A percentile compares a stretch with the other conserved stretches of the same genome.
Evolutionary conservation across 2,113 vertebrate species (phyloP).

Genomic region (Alethe castanea): DNA sequence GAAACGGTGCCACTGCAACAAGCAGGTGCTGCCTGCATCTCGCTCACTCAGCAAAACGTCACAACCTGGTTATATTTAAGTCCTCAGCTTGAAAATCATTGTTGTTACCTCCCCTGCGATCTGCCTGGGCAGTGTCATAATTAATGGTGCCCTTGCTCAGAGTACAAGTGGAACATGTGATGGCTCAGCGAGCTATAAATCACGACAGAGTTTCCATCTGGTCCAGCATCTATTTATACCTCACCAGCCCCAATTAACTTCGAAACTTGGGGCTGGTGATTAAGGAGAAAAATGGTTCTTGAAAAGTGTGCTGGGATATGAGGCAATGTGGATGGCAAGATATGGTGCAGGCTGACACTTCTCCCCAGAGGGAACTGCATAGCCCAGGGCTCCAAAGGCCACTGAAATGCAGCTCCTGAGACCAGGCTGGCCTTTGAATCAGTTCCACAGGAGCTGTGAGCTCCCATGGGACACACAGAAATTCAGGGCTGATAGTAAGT

Average conservation of each 20-base stretch:
- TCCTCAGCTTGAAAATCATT: constrained; percentile 4
- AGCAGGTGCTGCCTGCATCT: neutral
- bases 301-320: neutral
- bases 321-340: neutral
- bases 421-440: neutral
- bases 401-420: accelerated
- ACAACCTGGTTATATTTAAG: constrained; percentile 51
- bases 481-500: neutral
- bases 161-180: constrained; percentile 62
- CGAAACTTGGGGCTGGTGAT: constrained; percentile 39
- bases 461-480: neutral
- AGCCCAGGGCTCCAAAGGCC: neutral
- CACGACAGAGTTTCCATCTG: constrained; percentile 62
- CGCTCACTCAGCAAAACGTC: constrained; percentile 53
- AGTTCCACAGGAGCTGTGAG: neutral
- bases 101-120: constrained; percentile 25
- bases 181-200: constrained; percentile 72
- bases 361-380: neutral
- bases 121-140: constrained; percentile 41
- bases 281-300: constrained; percentile 47
- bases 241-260: constrained; percentile 62
- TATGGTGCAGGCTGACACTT: neutral
- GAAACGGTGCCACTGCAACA: neutral
- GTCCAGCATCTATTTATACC: constrained; percentile 69
- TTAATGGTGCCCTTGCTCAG: constrained; percentile 60